Evolutionary conservation across 2,113 vertebrate species (phyloP).

Genomic region (Myrmecobius fasciatus): DNA sequence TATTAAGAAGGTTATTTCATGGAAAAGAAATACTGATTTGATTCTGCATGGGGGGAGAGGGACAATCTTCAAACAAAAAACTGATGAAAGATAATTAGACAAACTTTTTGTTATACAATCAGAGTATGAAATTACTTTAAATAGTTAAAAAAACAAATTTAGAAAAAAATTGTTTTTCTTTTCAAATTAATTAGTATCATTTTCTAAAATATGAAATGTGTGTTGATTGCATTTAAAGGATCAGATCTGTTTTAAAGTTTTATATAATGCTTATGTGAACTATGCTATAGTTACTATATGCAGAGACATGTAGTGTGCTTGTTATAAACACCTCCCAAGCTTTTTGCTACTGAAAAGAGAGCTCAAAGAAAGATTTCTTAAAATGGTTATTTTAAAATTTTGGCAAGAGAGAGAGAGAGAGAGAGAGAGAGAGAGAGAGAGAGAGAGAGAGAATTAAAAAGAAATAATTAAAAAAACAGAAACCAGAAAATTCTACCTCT

Average conservation of each 20-base stretch:
- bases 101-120: neutral
- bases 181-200: neutral
- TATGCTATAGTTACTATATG: neutral
- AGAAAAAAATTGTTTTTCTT: neutral
- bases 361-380: neutral
- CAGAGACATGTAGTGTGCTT: neutral
- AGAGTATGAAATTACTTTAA: neutral
- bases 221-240: neutral
- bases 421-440: neutral
- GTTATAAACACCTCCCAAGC: neutral
- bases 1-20: neutral
- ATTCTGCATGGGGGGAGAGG: neutral
- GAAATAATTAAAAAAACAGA: neutral
- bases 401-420: neutral
- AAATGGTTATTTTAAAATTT: neutral
- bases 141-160: neutral
- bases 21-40: neutral
- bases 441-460: neutral
- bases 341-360: neutral
- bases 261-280: neutral
- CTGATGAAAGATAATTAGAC: neutral
- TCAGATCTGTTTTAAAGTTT: neutral
- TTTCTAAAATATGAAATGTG: neutral
- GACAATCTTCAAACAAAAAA: neutral
- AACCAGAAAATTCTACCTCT: neutral